Evolutionary conservation across 1,140 invertebrate species (phyloP), one percentile per base, ranked within the genome.

Genomic region (Bombus soroeensis): DNA sequence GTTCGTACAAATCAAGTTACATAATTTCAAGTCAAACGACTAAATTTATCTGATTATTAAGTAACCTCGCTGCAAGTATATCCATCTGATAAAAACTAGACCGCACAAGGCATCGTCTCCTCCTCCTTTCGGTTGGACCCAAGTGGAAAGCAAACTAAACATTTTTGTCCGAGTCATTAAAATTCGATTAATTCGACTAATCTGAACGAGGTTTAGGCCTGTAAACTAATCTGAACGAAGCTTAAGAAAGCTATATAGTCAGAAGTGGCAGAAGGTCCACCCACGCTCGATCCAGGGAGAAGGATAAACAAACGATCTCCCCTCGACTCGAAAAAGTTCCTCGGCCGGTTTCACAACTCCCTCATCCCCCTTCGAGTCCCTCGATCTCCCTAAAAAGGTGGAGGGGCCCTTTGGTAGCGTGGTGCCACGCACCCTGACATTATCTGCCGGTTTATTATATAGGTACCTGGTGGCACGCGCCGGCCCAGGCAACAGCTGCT

Each of bases 401-500:
- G 89, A 25, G 88, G 82, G 83, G 89, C 83, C 89, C 88, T 90
- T 90, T 82, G 91, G 89, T 90, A 89, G 91, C 90, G 91, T 90
- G 90, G 90, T 91, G 87, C 89, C 91, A 89, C 89, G 89, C 92
- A 94, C 93, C 93, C 94, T 91, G 94, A 92, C 91, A 95, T 94
- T 94, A 95, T 94, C 94, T 93, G 87, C 82, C 84, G 92, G 94
- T 95, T 94, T 94, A 93, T 95, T 93, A 93, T 94, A 93, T 92
- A 93, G 92, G 91, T 95, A 95, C 94, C 94, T 94, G 94, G 94
- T 95, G 94, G 94, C 94, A 95, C 94, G 94, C 94, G 94, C 94
- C 94, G 92, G 81, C 80, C 85, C 84, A 87, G 92, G 87, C 90
- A 94, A 94, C 94, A 95, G 94, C 94, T 95, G 94, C 93, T 94